Conservation (phyloP, 2,888 invertebrate species). For the Globia sparganii region DNA sequence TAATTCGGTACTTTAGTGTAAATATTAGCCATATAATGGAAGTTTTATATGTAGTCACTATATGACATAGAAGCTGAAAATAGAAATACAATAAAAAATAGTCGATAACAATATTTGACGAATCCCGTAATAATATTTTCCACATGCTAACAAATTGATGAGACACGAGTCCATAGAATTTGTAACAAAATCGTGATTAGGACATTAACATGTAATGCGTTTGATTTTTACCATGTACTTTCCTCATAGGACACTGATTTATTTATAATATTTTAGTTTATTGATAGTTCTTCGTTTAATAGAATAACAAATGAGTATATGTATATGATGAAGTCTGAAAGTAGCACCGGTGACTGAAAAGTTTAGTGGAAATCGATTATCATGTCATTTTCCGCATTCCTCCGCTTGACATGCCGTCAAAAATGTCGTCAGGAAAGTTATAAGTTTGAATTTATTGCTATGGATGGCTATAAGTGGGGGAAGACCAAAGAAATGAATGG, state of each 20-base stretch:
- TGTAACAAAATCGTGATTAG: constrained; percentile 39
- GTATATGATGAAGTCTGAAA: neutral
- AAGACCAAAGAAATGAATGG: neutral
- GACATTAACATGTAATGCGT: constrained; percentile 33
- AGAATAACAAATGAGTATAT: neutral
- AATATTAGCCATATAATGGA: constrained; percentile 1
- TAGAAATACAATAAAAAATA: constrained; percentile 35
- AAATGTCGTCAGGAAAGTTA: neutral
- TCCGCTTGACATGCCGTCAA: neutral
- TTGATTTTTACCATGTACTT: constrained; percentile 24
- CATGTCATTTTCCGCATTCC: too few relatives aligned
- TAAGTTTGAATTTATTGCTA: neutral
- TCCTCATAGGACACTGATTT: neutral
- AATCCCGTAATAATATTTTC: constrained; percentile 45
- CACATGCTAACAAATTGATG: constrained; percentile 43
- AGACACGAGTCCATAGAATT: constrained; percentile 56
- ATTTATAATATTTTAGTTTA: neutral
- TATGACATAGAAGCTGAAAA: constrained; percentile 18
- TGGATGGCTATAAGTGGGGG: neutral
- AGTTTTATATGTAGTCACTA: neutral
- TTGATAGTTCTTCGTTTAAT: neutral
- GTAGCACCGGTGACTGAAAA: neutral
- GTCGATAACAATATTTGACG: constrained; percentile 33
- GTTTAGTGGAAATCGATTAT: neutral
- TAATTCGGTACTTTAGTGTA: neutral